Evolutionary conservation across 2,113 vertebrate species (phyloP), one percentile per base, ranked within the genome.

Genomic region (Arizona elegans): DNA sequence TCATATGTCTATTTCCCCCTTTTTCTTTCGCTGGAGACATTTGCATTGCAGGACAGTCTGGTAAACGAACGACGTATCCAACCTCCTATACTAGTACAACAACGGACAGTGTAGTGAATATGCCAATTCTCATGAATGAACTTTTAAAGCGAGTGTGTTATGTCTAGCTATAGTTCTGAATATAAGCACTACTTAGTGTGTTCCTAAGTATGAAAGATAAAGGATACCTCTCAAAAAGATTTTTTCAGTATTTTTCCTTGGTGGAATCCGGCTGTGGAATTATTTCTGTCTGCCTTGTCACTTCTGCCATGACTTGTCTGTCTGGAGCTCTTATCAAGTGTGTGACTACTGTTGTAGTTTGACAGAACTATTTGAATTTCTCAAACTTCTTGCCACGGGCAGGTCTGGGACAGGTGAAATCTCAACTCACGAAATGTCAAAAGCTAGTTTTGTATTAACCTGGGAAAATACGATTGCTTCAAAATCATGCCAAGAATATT

Each of bases 231-330:
- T 97, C 94, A 96, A 97, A 98, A 98, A 97, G 97, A 97, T 97
- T 97, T 96, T 50, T 97, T 98, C 97, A 98, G 97, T 96, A 93
- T 93, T 87, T 96, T 97, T 95, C 17, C 97, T 97, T 97, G 97
- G 97, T 97, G 96, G 97, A 97, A 97, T 98, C 97, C 97, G 97
- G 97, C 97, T 97, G 97, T 97, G 97, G 97, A 97, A 97, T 97
- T 97, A 96, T 96, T 97, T 97, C 97, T 96, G 97, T 97, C 94
- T 98, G 97, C 96, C 96, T 98, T 97, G 97, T 98, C 96, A 96
- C 95, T 97, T 97, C 96, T 97, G 97, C 97, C 97, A 97, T 95
- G 97, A 97, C 95, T 97, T 90, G 97, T 96, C 96, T 97, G 96
- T 97, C 96, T 97, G 97, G 97, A 98, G 97, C 96, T 98, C 95